phyloP scores from a whole-genome alignment of 2,797 vertebrate species.

The Cyprinodon diabolis region DNA sequence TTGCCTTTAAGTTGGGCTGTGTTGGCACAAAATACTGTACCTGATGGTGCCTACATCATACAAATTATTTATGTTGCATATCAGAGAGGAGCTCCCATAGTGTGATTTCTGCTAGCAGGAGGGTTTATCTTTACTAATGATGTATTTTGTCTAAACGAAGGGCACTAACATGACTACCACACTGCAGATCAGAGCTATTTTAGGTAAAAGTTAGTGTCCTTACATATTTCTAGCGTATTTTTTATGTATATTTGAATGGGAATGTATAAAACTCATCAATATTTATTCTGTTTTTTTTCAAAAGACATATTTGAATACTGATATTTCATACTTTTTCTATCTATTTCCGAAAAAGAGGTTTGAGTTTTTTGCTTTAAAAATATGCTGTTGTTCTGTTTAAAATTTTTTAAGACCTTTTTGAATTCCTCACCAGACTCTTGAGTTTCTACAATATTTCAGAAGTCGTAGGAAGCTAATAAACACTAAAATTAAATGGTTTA shows the following conservation, averaged over 20 bases:
- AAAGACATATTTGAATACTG: not conserved
- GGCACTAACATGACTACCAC: not conserved
- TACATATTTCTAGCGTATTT: not conserved
- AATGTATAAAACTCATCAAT: too few relatives aligned
- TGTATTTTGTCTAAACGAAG: constrained; percentile 28
- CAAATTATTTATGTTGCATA: constrained; percentile 34
- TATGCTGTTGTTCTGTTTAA: not conserved
- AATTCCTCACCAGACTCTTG: not conserved
- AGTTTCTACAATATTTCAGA: not conserved
- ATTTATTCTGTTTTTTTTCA: not conserved
- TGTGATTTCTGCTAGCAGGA: constrained; percentile 48
- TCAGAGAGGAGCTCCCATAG: constrained; percentile 26
- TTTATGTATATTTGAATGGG: not conserved
- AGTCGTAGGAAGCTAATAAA: too few relatives aligned
- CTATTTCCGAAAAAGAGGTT: not conserved
- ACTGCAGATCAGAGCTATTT: not conserved
- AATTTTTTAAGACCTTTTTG: not conserved
- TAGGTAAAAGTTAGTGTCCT: not conserved
- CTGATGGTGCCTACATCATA: not conserved
- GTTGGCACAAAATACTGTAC: constrained; percentile 4
- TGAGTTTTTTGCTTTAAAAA: too few relatives aligned
- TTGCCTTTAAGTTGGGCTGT: not conserved
- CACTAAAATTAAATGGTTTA: too few relatives aligned
- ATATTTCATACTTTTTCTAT: not conserved
- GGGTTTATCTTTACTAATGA: constrained; percentile 50